phyloP scores from a whole-genome alignment of 2,888 invertebrate species.

The Silvanus unidentatus region DNA sequence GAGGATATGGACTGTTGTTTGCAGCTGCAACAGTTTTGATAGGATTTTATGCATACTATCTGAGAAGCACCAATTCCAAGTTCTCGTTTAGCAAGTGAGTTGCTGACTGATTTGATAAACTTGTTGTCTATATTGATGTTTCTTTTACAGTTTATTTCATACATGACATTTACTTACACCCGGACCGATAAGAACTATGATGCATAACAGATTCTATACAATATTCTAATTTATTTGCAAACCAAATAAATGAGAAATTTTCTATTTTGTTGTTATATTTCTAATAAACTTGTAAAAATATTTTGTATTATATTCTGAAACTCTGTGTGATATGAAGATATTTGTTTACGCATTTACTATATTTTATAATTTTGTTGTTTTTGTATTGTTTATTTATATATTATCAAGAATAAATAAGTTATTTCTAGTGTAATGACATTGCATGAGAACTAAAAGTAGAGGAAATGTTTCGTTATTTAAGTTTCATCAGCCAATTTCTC shows the following conservation, averaged over 20 bases:
- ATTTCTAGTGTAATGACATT: neutral
- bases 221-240: constrained; percentile 25
- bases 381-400: no score
- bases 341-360: no score
- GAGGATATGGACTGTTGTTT: constrained; percentile 46
- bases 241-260: neutral
- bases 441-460: no score
- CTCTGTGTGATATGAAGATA: no score
- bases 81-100: constrained; percentile 38
- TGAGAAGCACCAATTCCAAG: constrained; percentile 45
- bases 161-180: constrained; percentile 37
- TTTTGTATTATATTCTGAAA: no score
- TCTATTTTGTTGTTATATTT: no score
- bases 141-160: constrained; percentile 35
- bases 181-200: constrained; percentile 31
- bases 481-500: no score
- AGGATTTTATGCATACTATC: constrained; percentile 56
- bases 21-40: constrained; percentile 55
- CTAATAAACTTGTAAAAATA: no score
- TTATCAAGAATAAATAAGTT: neutral
- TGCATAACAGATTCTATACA: constrained; percentile 35
- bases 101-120: neutral
- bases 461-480: no score
- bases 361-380: no score
- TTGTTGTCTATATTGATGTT: no score